Percentiles rank a stretch among this genome's conserved stretches.
Evolutionary conservation across 2,888 invertebrate genomes (phyloP).

Genomic region (Mayetiola destructor): DNA sequence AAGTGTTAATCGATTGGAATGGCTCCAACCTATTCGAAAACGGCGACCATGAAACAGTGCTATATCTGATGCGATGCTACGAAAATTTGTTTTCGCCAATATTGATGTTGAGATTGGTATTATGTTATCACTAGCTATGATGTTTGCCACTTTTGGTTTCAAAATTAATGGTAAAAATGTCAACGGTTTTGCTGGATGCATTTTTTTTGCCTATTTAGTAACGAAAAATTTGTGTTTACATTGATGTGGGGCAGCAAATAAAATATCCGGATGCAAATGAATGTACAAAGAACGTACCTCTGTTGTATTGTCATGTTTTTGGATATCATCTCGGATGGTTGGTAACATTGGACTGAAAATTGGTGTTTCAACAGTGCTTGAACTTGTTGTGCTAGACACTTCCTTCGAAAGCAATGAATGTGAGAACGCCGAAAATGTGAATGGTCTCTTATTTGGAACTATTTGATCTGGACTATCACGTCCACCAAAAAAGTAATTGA

Average conservation of each 20-base stretch:
- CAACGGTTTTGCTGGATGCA: conserved; percentile 18
- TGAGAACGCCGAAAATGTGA: conserved; percentile 19
- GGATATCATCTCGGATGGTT: not conserved
- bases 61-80: conserved; percentile 40
- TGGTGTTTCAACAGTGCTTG: conserved; percentile 26
- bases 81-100: conserved; percentile 23
- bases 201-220: conserved; percentile 17
- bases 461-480: conserved; percentile 22
- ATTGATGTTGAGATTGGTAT: conserved; percentile 32
- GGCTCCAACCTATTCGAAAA: conserved; percentile 62
- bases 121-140: conserved; percentile 32
- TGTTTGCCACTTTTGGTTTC: conserved; percentile 35
- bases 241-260: not conserved
- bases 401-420: conserved; percentile 24
- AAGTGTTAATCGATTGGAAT: conserved; percentile 36
- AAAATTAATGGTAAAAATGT: conserved; percentile 25
- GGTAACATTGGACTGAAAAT: conserved; percentile 18
- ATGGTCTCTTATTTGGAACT: conserved; percentile 18
- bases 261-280: not conserved
- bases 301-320: not conserved
- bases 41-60: conserved; percentile 47
- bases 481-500: conserved; percentile 15
- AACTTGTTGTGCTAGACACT: conserved; percentile 17
- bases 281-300: not conserved
- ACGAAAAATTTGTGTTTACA: not conserved